phyloP scores from a whole-genome alignment of 53 echinoderm and acorn worm species.

The Hippasteria phrygiana region DNA sequence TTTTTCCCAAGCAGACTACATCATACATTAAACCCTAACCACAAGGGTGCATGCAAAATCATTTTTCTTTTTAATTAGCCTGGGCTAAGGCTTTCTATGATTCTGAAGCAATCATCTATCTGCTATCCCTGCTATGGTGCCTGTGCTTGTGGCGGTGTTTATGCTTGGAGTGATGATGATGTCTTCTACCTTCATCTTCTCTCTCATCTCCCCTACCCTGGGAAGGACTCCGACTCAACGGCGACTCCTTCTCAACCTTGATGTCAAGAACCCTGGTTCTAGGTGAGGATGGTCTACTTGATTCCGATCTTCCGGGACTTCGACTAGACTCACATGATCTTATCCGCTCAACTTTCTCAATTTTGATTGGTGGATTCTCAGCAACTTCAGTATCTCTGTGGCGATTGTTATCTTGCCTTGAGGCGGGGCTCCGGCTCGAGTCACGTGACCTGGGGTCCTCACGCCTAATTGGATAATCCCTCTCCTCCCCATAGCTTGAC shows the following conservation, averaged over 20 bases:
- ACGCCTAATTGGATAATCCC: neutral
- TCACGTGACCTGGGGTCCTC: slow-evolving; percentile 11
- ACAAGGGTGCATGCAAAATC: no score
- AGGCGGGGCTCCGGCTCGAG: neutral
- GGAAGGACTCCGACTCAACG: slow-evolving; percentile 43
- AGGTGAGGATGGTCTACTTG: neutral
- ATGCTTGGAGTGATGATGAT: slow-evolving; percentile 60
- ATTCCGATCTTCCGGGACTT: neutral
- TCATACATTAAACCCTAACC: no score
- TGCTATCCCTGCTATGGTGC: slow-evolving; percentile 31
- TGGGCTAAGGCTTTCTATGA: no score
- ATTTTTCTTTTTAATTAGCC: no score
- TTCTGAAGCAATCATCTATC: neutral
- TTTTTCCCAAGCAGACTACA: no score
- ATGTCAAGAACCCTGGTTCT: neutral
- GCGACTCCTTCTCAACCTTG: slow-evolving; percentile 29
- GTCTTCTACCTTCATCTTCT: neutral
- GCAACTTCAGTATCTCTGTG: neutral
- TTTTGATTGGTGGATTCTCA: slow-evolving; percentile 5
- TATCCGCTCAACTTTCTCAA: neutral
- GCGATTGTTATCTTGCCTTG: neutral
- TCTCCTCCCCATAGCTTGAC: neutral
- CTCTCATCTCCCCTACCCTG: slow-evolving; percentile 27
- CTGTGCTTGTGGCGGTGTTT: slow-evolving; percentile 67
- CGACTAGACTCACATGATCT: neutral